Evolutionary conservation across 2,113 vertebrate species (phyloP), one percentile per base, ranked within the genome.

Genomic region (Amazona guildingii): DNA sequence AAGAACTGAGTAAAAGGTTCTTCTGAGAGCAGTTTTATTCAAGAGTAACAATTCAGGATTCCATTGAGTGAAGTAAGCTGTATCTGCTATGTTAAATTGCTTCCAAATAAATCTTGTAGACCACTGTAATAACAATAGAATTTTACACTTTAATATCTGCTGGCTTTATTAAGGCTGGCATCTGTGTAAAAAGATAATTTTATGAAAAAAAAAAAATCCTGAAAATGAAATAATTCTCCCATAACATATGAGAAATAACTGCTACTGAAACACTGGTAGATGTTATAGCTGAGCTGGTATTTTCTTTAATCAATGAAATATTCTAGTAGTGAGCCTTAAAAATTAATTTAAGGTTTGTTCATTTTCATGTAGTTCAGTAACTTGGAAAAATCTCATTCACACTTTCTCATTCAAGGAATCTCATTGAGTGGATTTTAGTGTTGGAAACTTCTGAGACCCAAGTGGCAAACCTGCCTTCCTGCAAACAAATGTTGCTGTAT

Each of bases 111-210:
- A 90, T 91, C 73, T 78, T 94, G 39, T 84, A 86, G 64, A 62
- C 81, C 39, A 27, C 68, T 66, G 31, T 83, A 90, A 57, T 90
- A 90, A 72, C 77, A 84, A 17, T 69, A 63, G 5, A 7, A 76
- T 88, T 90, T 83, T 88, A 86, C 62, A 49, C 61, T 95, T 91
- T 37, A 96, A 72, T 94, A 83, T 92, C 55, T 93, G 31, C 46
- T 86, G 61, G 54, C 64, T 92, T 94, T 96, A 92, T 96, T 83
- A 88, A 81, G 48, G 59, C 46, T 93, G 88, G 33, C 69, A 88
- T 90, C 72, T 64, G n/a, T 83, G 51, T 81, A 88, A 88, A 85
- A 64, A 78, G 52, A 61, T 90, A 86, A 74, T 83, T 91, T 91
- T 73, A 83, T 88, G 85, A 39, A 55, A 88, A 88, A 88, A 86